Percentiles rank a stretch among this genome's conserved stretches.
Evolutionary conservation across 2,888 invertebrate species (phyloP).

Genomic region (Nephrotoma flavescens): DNA sequence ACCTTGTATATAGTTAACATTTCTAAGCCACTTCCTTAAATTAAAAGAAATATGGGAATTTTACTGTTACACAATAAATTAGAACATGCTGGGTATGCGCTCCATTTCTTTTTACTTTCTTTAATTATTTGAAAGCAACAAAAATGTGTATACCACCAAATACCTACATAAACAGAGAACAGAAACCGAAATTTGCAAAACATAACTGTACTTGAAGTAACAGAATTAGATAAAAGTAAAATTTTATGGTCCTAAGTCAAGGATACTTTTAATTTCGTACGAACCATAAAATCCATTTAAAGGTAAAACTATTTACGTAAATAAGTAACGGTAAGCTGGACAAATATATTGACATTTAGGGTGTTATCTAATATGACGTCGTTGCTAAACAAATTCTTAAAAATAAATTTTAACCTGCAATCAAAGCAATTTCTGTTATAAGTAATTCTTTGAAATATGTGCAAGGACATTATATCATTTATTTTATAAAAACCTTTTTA

Average conservation of each 20-base stretch:
- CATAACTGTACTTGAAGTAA: background rate
- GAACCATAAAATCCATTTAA: background rate
- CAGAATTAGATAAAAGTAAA: background rate
- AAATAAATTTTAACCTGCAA: background rate
- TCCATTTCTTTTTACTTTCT: background rate
- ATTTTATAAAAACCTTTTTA: too few species aligned
- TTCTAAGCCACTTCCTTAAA: background rate
- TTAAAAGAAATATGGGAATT: background rate
- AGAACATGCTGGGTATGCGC: background rate
- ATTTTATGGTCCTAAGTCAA: background rate
- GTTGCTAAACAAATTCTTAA: background rate
- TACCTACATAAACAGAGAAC: background rate
- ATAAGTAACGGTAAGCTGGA: background rate
- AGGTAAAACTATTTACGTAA: background rate
- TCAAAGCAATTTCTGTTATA: too few species aligned
- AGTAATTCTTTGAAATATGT: too few species aligned
- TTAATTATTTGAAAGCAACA: background rate
- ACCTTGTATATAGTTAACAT: background rate
- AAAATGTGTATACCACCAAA: background rate
- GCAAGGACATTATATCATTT: too few species aligned
- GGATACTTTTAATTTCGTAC: background rate
- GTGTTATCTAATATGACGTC: background rate
- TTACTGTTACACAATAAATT: background rate
- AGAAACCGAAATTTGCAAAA: background rate
- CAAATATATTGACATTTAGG: background rate